Percentiles rank a stretch among this genome's conserved stretches.
phyloP scores from a whole-genome alignment of 1,140 invertebrate species.

The Macrosteles quadrilineatus region DNA sequence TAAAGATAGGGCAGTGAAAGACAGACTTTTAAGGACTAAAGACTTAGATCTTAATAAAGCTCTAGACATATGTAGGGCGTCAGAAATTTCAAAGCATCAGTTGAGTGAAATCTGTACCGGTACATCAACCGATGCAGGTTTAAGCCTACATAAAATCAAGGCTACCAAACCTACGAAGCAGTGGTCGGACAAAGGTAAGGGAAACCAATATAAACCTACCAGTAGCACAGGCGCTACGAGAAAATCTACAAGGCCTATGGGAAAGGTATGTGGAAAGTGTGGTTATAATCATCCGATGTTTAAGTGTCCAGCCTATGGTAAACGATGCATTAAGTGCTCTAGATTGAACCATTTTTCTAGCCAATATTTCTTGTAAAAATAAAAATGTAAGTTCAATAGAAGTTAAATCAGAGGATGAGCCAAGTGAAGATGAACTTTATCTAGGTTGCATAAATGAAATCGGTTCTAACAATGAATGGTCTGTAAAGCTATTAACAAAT shows the following conservation, averaged over 20 bases:
- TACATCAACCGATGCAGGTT: too few species aligned
- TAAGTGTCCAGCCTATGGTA: slow-evolving; percentile 12
- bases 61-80: too few species aligned
- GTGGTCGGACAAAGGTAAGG: too few species aligned
- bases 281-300: not conserved
- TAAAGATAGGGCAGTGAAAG: not conserved
- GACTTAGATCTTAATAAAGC: not conserved
- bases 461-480: not conserved
- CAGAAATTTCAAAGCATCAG: too few species aligned
- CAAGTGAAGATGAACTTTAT: not conserved
- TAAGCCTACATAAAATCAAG: too few species aligned
- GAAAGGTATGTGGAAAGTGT: too few species aligned
- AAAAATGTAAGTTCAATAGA: not conserved
- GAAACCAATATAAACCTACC: too few species aligned
- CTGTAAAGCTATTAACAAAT: not conserved
- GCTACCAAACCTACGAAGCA: too few species aligned
- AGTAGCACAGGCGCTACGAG: too few species aligned
- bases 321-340: not conserved
- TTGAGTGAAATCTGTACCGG: too few species aligned
- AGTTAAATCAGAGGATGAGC: not conserved
- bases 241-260: too few species aligned
- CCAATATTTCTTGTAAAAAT: slow-evolving; percentile 2
- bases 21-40: not conserved
- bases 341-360: not conserved
- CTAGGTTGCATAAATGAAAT: too few species aligned